Base-by-base conservation (phyloP, 1,140 invertebrate species). In the Galleria mellonella region DNA sequence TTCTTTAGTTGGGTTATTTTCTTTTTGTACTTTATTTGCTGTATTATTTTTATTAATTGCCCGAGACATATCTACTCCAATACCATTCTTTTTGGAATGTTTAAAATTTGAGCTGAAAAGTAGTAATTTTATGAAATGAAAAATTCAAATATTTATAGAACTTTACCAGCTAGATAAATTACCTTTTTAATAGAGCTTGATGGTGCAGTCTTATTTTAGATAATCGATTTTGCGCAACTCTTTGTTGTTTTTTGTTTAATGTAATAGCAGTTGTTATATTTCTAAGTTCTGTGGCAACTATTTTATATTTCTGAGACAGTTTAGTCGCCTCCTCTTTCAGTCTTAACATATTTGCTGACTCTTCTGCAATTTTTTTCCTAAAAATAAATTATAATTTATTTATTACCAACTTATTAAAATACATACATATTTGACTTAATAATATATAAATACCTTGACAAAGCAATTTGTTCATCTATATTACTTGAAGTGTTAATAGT, bases 361-460 rank as follows among this genome's bases (percentile, higher is more conserved):
- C 81, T 38, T 82, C 68, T 2, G 76, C 76, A 38, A 87, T 87
- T 46, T 68, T 79, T 69, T 83, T 83, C 52, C 86, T 87, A 59
- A 23, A 58, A 59, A 54, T 49, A 12, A 45, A 54, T n/a, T n/a
- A n/a, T n/a, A 7, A 40, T 3, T 7, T 30, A 30, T 41, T 12
- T 41, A 13, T 42, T 45, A 44, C 27, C n/a, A 39, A n/a, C 38
- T 35, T 6, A 23, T 33, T 10, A 15, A 10, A 46, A 35, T 43
- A 57, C 12, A 37, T 43, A 47, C n/a, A 32, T 32, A 6, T 13
- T 33, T 36, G 8, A 11, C 28, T 15, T 11, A 30, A 43, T 11
- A 30, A 43, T 49, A 13, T 33, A 12, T 35, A 6, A 47, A 31
- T 70, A 85, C 82, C 83, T 83, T 44, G 82, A 84, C 3, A 58